Percentiles rank a stretch among this genome's conserved stretches.
phyloP scores from a whole-genome alignment of 2,113 vertebrate genomes.

The Festucalex cinctus region DNA sequence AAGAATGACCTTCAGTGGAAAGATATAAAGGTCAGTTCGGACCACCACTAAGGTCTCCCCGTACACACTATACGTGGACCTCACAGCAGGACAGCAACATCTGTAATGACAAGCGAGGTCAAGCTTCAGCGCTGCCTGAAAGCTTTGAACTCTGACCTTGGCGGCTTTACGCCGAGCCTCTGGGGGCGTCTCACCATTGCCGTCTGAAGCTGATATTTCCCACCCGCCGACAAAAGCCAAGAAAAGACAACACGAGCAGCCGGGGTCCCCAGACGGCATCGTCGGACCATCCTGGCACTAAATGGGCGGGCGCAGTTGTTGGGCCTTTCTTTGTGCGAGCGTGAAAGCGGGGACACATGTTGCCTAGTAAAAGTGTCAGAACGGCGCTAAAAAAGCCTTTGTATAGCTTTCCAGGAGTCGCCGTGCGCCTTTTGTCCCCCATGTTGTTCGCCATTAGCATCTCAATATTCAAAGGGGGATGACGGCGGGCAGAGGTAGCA shows the following conservation, averaged over 20 bases:
- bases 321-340: conserved; percentile 64
- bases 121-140: conserved; percentile 48
- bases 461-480: conserved; percentile 73
- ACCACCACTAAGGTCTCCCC: neutral
- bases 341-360: conserved; percentile 75
- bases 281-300: conserved; percentile 24
- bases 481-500: conserved; percentile 53
- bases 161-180: conserved; percentile 34
- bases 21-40: neutral
- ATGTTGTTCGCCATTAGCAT: conserved; percentile 79
- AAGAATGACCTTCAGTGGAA: neutral
- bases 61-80: conserved; percentile 47
- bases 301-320: conserved; percentile 62
- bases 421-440: conserved; percentile 64
- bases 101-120: conserved; percentile 43
- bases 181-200: conserved; percentile 40
- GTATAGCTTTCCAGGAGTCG: conserved; percentile 57
- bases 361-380: conserved; percentile 77
- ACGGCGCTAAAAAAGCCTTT: conserved; percentile 69
- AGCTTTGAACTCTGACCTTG: conserved; percentile 66
- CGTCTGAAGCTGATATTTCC: conserved; percentile 51
- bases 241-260: conserved; percentile 34
- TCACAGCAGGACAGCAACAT: conserved; percentile 50
- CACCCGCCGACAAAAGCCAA: conserved; percentile 48
- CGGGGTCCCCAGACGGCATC: conserved; percentile 44